Base-by-base conservation (phyloP, 2,113 vertebrate genomes). In the Chaenocephalus aceratus region DNA sequence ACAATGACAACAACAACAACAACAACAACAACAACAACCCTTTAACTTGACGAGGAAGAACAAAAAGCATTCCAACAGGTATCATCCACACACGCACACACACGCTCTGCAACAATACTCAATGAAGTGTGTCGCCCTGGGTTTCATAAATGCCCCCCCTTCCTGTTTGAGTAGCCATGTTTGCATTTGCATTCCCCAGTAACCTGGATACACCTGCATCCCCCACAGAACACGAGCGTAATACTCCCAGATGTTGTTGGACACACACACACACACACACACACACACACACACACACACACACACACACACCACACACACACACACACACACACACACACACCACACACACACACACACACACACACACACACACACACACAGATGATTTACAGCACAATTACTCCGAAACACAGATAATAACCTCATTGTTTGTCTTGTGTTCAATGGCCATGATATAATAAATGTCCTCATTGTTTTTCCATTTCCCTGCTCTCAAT, bases 141-240 rank as follows among this genome's bases (percentile, higher is more conserved):
- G 82, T 70, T 80, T 90, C 66, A 69, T 87, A 83, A 84, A 85
- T 45, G 48, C 72, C 78, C 68, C 77, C 69, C 80, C 77, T 80
- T 63, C 60, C 74, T 93, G 90, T 93, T 92, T 89, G 88, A 90
- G 77, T 75, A 85, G 75, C 54, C 75, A 45, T 83, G 84, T 84
- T 86, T 88, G 87, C 79, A 62, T 87, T 90, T 85, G 85, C 91
- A 92, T 93, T 94, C 88, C 78, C 41, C 80, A 80, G 90, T 92
- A 85, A 90, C 93, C 88, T 91, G 85, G 94, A 92, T 84, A 95
- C 94, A 84, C 75, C 79, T 91, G 85, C 73, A 89, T 88, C 74
- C 88, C 57, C 56, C 61, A 54, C 63, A 66, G 63, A 75, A 46
- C 57, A 53, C 46, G 1, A 69, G 71, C 69, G 18, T 58, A 61